Evolutionary conservation across 2,888 invertebrate species (phyloP).

Genomic region (Drosophila neonasuta): DNA sequence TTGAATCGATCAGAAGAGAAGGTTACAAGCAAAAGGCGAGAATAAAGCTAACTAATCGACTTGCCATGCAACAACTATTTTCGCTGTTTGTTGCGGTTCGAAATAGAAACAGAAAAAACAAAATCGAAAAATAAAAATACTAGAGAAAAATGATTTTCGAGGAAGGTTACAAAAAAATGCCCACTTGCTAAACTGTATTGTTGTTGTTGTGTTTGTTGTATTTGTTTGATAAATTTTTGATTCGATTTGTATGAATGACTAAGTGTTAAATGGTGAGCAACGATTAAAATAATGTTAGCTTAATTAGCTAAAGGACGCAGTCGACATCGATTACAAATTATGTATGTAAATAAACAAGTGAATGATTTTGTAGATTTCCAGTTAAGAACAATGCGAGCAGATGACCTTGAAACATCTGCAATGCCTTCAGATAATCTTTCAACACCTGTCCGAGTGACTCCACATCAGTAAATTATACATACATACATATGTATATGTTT

Average conservation of each 20-base stretch:
- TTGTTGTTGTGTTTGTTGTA: neutral
- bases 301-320: conserved; percentile 44
- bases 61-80: conserved; percentile 34
- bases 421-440: conserved; percentile 11
- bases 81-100: conserved; percentile 49
- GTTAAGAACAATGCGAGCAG: conserved; percentile 10
- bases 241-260: conserved; percentile 24
- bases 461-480: conserved; percentile 15
- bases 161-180: conserved; percentile 54
- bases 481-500: neutral
- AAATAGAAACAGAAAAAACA: conserved; percentile 28
- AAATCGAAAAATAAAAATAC: conserved; percentile 4
- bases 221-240: conserved; percentile 19
- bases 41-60: conserved; percentile 27
- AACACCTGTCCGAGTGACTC: conserved; percentile 23
- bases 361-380: neutral
- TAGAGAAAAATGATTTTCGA: conserved; percentile 44
- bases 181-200: conserved; percentile 49
- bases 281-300: conserved; percentile 23
- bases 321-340: conserved; percentile 10
- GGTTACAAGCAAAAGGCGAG: conserved; percentile 30
- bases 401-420: conserved; percentile 45
- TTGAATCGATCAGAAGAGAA: conserved; percentile 65
- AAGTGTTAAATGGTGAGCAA: conserved; percentile 48
- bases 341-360: conserved; percentile 1